Evolutionary conservation across 2,888 invertebrate species (phyloP), one percentile per base, ranked within the genome.

Genomic region (Elmis aenea): DNA sequence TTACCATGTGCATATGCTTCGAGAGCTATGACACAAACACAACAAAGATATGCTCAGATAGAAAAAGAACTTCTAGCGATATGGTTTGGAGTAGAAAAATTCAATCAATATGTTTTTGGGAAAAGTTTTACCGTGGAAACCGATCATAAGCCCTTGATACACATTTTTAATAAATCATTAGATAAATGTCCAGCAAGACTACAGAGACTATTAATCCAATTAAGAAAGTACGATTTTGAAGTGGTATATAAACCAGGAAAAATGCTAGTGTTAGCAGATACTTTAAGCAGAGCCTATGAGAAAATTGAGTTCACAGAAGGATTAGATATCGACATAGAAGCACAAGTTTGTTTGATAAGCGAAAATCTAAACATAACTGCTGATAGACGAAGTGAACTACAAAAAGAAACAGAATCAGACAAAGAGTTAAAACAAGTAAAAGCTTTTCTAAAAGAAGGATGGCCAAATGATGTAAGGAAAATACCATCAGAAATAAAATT

Each of bases 1-100:
- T 47, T 57, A 32, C 62, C 61, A 3, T 47, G 62, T 5, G 53
- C 50, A 6, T 62, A 58, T 43, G 60, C 58, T 2, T 58, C 59
- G 14, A 32, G 16, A 24, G 8, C 24, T 5, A 16, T 61, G 15
- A 38, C 30, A n/a, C 23, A 26, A 13, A 55, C 51, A 3, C 54
- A 60, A 41, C 8, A 36, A 20, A 49, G 33, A 5, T 57, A 55
- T 42, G 47, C 52, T 10, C 55, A 57, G 39, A 59, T 58, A 8
- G 57, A 59, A 33, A 59, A 59, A 45, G 59, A 63, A 33, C 41
- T 54, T 5, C 31, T 59, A 12, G 59, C 61, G 1, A 57, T 61
- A 18, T 44, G 40, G 4, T 59, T 59, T 44, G 57, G 48, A 2
- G 56, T 58, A 33, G 27, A 47, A 5, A 55, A 52, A 33, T 62